These are phyloP conservation scores for Heterohyrax brucei DNA, from an alignment of 2,797 vertebrate genomes.

Conservation along the genomic window DNA sequence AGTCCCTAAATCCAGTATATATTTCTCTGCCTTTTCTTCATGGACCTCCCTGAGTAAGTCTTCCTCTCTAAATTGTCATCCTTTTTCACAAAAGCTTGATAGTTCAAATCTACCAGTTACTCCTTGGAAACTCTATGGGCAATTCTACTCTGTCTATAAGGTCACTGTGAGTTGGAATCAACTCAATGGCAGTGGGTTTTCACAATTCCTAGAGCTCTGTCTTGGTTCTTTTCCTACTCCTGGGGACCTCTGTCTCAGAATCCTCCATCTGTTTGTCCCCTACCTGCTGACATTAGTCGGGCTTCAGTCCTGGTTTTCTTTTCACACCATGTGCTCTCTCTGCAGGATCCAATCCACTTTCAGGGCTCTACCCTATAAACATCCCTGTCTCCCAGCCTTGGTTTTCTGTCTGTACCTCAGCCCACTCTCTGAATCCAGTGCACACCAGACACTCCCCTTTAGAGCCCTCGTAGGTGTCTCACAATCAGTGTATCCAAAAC, in stretches of 20 bases:
- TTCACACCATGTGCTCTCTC: not conserved
- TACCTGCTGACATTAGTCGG: too few species aligned
- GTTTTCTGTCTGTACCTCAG: not conserved
- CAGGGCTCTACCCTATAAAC: not conserved
- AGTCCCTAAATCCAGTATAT: not conserved
- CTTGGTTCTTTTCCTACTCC: too few species aligned
- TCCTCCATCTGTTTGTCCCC: not conserved
- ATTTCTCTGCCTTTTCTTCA: not conserved
- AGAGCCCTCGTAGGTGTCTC: not conserved
- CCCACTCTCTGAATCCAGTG: not conserved
- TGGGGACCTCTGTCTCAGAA: not conserved
- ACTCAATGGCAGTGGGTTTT: too few species aligned
- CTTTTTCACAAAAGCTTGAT: too few species aligned
- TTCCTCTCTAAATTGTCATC: not conserved
- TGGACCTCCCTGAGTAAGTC: not conserved
- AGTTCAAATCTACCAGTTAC: too few species aligned
- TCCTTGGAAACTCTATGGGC: too few species aligned
- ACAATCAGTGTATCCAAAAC: not conserved
- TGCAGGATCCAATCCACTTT: not conserved
- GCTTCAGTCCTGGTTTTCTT: not conserved
- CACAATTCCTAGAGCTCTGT: too few species aligned
- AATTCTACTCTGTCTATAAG: too few species aligned
- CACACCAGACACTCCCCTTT: not conserved
- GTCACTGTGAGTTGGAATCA: too few species aligned
- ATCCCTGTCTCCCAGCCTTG: not conserved